Conservation (phyloP, 2,113 vertebrate species). For the Leucoraja erinaceus region DNA sequence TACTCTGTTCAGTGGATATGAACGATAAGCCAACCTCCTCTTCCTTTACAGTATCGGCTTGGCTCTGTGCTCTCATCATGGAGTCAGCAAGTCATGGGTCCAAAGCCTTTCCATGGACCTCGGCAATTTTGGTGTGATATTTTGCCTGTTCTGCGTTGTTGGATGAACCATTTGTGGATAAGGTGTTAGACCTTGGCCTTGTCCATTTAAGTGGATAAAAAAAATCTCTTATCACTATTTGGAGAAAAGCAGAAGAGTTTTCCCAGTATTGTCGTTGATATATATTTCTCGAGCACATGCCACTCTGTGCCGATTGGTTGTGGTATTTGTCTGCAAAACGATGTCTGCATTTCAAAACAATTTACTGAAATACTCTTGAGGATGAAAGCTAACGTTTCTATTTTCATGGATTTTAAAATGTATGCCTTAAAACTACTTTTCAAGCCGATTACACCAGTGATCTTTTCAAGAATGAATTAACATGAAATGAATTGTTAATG, state of each 20-base stretch:
- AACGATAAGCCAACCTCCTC: neutral
- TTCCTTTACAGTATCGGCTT: no score
- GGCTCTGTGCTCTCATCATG: no score
- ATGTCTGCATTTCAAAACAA: neutral
- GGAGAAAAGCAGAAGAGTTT: neutral
- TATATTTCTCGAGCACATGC: neutral
- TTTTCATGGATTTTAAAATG: neutral
- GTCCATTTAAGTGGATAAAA: neutral
- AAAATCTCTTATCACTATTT: no score
- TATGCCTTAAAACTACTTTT: neutral
- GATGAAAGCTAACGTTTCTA: neutral
- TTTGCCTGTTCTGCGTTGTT: neutral
- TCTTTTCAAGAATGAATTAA: constrained; percentile 1
- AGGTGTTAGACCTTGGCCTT: neutral
- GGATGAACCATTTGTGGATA: neutral
- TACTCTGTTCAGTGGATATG: neutral
- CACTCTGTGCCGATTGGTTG: neutral
- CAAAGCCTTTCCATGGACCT: no score
- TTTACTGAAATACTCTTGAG: neutral
- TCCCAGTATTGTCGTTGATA: neutral
- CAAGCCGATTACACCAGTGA: neutral
- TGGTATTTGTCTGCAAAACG: neutral
- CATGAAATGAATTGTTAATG: neutral
- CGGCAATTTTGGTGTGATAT: neutral
- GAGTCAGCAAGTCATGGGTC: no score